Base-by-base conservation (phyloP, 2,113 vertebrate species). In the Pollimyrus isidori region DNA sequence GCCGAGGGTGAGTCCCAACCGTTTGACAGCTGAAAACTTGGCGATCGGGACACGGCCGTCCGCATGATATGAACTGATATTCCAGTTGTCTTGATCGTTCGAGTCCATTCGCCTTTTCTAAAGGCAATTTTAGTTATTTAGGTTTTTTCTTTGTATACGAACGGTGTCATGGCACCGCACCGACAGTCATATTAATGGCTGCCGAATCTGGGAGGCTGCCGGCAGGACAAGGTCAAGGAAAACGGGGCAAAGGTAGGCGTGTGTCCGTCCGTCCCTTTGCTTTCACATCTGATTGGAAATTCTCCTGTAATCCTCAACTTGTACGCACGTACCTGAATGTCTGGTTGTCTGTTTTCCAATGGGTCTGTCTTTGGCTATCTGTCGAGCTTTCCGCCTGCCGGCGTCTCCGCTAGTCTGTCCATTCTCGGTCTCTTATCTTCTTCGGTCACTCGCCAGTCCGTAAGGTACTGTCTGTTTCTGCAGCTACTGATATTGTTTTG, bases 161-260 rank as follows among this genome's bases (percentile, higher is more conserved):
- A 94, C 93, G 95, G 95, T 96, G 95, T 94, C 94, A 95, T 95
- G 95, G 93, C 95, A 95, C 94, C 94, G 94, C 95, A 95, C 93
- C 94, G 92, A 94, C 95, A 94, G 93, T 95, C 95, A 93, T 95
- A 94, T 95, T 96, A 96, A 96, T 96, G 96, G 96, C 96, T 95
- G 94, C 95, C 93, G 95, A 96, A 95, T 95, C 95, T 94, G 95
- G 95, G 95, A 96, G 95, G 96, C 95, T 95, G 94, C 96, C 94
- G 95, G 95, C 95, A 94, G 95, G 95, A 96, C 95, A 93, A 93
- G 91, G 91, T 92, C 93, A 95, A 94, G 95, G 96, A 95, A 96
- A 96, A 93, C 94, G 96, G 93, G 95, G 92, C 95, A 96, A 96
- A 96, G 96, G 95, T 96, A 96, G 94, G 95, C 93, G 94, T 94